These are phyloP conservation scores for Lepetodrilus schrolli DNA, from an alignment of 2,888 invertebrate species.

Conservation along the genomic window DNA sequence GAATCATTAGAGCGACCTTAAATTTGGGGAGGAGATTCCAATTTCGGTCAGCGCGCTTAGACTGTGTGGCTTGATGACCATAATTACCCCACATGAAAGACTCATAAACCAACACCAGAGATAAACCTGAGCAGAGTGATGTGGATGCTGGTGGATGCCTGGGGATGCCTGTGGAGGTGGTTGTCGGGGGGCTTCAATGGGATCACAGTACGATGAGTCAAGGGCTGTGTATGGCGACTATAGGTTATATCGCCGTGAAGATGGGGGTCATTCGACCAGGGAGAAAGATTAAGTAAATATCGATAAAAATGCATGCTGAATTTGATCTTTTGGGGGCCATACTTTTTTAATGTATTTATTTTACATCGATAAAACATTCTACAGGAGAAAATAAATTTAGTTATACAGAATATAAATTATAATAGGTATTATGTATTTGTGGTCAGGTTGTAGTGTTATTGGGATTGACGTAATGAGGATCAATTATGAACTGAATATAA, in stretches of 20 bases:
- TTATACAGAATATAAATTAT: no score
- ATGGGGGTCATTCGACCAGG: no score
- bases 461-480: neutral
- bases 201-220: neutral
- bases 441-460: no score
- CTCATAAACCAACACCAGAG: slow-evolving; percentile 24
- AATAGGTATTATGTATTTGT: no score
- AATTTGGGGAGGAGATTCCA: neutral
- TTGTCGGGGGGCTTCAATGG: neutral
- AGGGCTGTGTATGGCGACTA: neutral
- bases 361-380: no score
- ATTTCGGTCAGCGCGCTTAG: neutral
- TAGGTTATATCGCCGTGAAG: neutral
- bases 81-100: slow-evolving; percentile 20
- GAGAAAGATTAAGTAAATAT: no score
- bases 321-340: no score
- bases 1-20: slow-evolving; percentile 25
- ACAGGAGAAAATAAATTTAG: no score
- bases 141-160: no score
- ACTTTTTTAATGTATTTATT: no score
- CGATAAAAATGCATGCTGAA: no score
- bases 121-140: neutral
- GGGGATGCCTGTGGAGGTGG: neutral
- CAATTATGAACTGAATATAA: neutral
- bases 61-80: neutral